Evolutionary conservation across 2,113 vertebrate species (phyloP).

Genomic region (Takifugu flavidus): DNA sequence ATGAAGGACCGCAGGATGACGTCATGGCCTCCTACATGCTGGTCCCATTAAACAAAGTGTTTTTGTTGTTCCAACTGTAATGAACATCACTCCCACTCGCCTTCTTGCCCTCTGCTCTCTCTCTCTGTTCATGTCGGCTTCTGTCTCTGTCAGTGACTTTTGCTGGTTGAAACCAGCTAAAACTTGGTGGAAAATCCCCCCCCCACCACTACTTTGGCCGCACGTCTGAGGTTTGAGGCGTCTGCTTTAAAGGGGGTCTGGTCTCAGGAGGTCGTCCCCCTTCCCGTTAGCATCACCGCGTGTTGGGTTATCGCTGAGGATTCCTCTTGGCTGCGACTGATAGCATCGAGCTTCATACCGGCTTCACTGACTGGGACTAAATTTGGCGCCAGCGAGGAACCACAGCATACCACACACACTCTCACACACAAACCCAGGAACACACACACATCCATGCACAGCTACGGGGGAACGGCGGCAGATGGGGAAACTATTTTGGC

Average conservation of each 20-base stretch:
- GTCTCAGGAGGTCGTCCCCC: slow-evolving; percentile 2
- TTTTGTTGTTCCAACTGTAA: slow-evolving; percentile 17
- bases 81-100: neutral
- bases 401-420: slow-evolving; percentile 62
- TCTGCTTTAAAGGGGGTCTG: slow-evolving; percentile 9
- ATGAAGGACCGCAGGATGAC: slow-evolving; percentile 23
- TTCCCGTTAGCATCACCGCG: neutral
- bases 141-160: slow-evolving; percentile 20
- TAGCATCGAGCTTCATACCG: slow-evolving; percentile 47
- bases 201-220: neutral
- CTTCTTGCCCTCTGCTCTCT: slow-evolving; percentile 10
- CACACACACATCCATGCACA: slow-evolving; percentile 30
- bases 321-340: slow-evolving; percentile 19
- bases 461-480: slow-evolving; percentile 53
- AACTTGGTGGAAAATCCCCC: slow-evolving; percentile 32
- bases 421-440: slow-evolving; percentile 23
- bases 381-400: slow-evolving; percentile 67
- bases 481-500: slow-evolving; percentile 76
- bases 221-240: slow-evolving; percentile 13
- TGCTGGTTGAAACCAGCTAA: slow-evolving; percentile 11
- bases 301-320: slow-evolving; percentile 7
- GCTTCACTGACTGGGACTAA: slow-evolving; percentile 56
- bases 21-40: slow-evolving; percentile 38
- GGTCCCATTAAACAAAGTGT: slow-evolving; percentile 25
- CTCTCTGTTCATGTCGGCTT: slow-evolving; percentile 19